A percentile compares a stretch with the other conserved stretches of the same genome.
phyloP scores from a whole-genome alignment of 2,797 vertebrate genomes.

The Allobates femoralis region DNA sequence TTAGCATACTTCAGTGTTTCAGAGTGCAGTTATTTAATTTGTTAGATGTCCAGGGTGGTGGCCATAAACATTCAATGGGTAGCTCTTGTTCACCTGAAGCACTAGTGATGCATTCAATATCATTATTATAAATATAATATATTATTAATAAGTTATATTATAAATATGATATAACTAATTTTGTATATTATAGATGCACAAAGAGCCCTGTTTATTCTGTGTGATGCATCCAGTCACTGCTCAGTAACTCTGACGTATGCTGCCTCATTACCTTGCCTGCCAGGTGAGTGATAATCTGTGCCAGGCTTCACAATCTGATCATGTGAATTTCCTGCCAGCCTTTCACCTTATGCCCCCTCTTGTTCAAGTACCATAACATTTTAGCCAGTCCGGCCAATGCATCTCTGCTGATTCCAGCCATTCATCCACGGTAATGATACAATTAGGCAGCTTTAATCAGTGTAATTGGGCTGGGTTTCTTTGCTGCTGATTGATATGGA shows the following conservation, averaged over 20 bases:
- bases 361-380: conserved; percentile 38
- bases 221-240: background rate
- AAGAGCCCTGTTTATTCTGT: too few species aligned
- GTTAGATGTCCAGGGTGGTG: too few species aligned
- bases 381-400: conserved; percentile 17
- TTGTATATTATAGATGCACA: background rate
- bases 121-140: too few species aligned
- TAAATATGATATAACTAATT: too few species aligned
- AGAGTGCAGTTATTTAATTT: too few species aligned
- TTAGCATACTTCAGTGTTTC: too few species aligned
- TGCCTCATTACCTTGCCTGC: conserved; percentile 36
- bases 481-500: background rate
- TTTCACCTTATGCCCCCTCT: conserved; percentile 21
- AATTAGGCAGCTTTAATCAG: conserved; percentile 26
- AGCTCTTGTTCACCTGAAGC: too few species aligned
- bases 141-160: too few species aligned
- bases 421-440: conserved; percentile 45
- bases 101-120: too few species aligned
- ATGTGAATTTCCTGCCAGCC: conserved; percentile 23
- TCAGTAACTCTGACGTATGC: background rate
- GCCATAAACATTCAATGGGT: too few species aligned
- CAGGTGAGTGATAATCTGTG: conserved; percentile 38
- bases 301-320: conserved; percentile 22
- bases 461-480: background rate
- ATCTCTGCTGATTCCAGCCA: conserved; percentile 18